Percentiles rank a stretch among this genome's conserved stretches.
Evolutionary conservation across 2,888 invertebrate genomes (phyloP).

Genomic region (Lasioglossum malachurum): DNA sequence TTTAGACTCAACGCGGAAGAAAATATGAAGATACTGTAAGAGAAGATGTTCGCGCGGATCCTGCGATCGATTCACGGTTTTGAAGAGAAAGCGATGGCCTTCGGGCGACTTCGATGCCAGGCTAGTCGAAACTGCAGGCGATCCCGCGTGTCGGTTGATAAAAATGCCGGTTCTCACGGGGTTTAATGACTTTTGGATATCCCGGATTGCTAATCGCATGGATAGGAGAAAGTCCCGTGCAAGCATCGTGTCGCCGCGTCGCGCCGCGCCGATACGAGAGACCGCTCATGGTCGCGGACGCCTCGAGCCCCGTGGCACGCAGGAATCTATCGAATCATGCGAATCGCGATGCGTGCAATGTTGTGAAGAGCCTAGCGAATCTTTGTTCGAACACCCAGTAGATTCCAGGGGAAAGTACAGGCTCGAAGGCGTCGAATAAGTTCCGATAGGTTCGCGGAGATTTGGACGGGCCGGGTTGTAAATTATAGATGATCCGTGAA

Average conservation of each 20-base stretch:
- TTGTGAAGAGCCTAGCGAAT: not conserved
- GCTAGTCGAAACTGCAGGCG: conserved; percentile 31
- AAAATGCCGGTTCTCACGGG: conserved; percentile 50
- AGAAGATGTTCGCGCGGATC: not conserved
- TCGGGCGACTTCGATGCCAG: conserved; percentile 8
- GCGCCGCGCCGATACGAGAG: conserved; percentile 41
- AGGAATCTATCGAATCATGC: conserved; percentile 1
- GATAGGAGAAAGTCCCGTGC: conserved; percentile 67
- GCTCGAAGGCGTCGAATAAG: conserved; percentile 40
- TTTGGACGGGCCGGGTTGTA: conserved; percentile 50
- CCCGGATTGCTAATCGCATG: conserved; percentile 49
- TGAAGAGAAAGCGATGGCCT: conserved; percentile 31
- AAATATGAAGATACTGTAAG: not conserved
- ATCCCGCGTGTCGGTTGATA: conserved; percentile 19
- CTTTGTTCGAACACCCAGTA: conserved; percentile 32
- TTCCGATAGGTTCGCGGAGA: conserved; percentile 31
- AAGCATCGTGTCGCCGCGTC: not conserved
- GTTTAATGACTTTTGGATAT: conserved; percentile 70
- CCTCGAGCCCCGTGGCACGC: conserved; percentile 15
- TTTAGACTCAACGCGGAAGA: not conserved
- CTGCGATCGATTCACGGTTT: conserved; percentile 10
- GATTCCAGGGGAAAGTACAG: conserved; percentile 61
- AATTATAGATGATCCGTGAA: conserved; percentile 61
- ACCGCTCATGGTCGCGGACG: conserved; percentile 22
- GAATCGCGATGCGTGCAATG: not conserved